Evolutionary conservation across 2,797 vertebrate genomes (phyloP).

Genomic region (Gymnoscopelus braueri): DNA sequence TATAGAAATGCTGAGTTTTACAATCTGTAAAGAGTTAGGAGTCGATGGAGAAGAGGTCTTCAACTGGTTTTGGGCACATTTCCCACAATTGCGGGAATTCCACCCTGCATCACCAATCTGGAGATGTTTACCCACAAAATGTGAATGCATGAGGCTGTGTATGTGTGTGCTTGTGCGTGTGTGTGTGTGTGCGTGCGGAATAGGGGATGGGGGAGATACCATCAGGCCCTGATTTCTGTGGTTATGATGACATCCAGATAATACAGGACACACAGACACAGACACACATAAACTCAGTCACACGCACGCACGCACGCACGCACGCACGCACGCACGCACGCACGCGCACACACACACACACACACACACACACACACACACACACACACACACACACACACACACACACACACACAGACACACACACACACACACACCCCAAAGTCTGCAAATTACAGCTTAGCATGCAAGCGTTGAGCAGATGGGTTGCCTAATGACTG

Average conservation of each 20-base stretch:
- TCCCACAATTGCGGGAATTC: conserved; percentile 75
- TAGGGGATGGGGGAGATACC: conserved; percentile 76
- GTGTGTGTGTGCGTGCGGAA: conserved; percentile 36
- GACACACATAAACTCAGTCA: conserved; percentile 20
- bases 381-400: conserved; percentile 26
- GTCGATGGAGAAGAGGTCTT: conserved; percentile 64
- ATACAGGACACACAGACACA: conserved; percentile 50
- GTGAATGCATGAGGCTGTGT: conserved; percentile 61
- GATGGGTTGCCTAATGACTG: conserved; percentile 85
- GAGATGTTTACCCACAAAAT: conserved; percentile 83
- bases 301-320: conserved; percentile 65
- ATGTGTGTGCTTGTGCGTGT: conserved; percentile 30
- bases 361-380: conserved; percentile 43
- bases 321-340: conserved; percentile 30
- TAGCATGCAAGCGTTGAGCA: conserved; percentile 85
- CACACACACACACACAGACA: conserved; percentile 29
- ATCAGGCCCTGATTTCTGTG: conserved; percentile 83
- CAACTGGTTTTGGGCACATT: conserved; percentile 79
- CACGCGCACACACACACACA: conserved; percentile 62
- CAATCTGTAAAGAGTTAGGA: conserved; percentile 78
- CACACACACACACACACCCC: conserved; percentile 65
- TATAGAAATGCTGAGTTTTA: conserved; percentile 71
- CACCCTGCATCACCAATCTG: conserved; percentile 77
- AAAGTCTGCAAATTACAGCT: conserved; percentile 86
- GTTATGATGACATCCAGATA: conserved; percentile 83